These are phyloP conservation scores for Hemitrygon akajei DNA, from an alignment of 2,797 vertebrate species.

Conservation along the genomic window DNA sequence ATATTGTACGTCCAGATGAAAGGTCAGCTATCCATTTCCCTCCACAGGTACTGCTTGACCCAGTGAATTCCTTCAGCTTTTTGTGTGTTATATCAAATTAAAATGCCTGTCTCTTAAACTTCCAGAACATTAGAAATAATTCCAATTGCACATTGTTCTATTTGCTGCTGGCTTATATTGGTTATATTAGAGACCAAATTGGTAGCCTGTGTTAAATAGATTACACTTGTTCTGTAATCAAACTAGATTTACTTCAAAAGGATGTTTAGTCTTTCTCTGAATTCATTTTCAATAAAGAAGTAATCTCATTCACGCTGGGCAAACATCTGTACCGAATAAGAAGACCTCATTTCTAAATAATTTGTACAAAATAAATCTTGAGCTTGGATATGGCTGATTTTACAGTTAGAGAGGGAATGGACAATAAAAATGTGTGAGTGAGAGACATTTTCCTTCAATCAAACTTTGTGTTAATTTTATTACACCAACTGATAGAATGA, in stretches of 20 bases:
- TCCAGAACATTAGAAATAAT: background rate
- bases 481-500: background rate
- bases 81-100: background rate
- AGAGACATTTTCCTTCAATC: background rate
- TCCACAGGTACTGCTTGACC: too few species aligned
- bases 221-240: background rate
- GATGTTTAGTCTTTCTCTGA: background rate
- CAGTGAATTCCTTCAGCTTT: too few species aligned
- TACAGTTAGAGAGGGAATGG: background rate
- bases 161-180: background rate
- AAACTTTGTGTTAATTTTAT: background rate
- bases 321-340: background rate
- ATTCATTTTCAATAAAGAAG: background rate
- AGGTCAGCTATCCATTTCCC: too few species aligned
- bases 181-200: background rate
- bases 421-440: background rate
- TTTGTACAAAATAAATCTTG: background rate
- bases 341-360: background rate
- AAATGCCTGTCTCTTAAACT: background rate
- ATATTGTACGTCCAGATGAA: too few species aligned
- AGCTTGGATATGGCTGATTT: background rate
- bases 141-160: background rate
- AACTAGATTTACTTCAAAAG: background rate
- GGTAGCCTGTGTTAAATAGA: background rate
- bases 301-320: background rate